Conservation (phyloP, 2,888 invertebrate genomes). For the Phyllotreta striolata region DNA sequence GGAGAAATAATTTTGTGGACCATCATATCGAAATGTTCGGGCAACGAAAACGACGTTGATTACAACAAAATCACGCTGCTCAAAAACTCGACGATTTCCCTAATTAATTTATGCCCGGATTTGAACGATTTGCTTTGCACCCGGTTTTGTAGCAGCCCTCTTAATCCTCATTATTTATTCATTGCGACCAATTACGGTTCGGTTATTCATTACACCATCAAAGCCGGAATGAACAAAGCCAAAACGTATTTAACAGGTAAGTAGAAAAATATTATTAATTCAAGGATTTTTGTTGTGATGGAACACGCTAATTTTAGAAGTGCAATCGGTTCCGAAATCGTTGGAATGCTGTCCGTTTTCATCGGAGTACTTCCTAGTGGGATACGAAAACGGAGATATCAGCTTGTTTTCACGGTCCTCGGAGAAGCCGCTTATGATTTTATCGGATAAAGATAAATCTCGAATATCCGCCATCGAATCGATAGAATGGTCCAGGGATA, state of each 20-base stretch:
- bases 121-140: constrained; percentile 55
- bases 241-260: constrained; percentile 54
- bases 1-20: constrained; percentile 64
- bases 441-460: constrained; percentile 53
- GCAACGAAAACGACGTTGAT: constrained; percentile 58
- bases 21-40: constrained; percentile 52
- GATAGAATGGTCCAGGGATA: constrained; percentile 65
- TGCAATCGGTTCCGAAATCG: constrained; percentile 57
- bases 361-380: constrained; percentile 62
- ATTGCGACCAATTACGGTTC: constrained; percentile 62
- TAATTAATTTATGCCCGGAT: constrained; percentile 52
- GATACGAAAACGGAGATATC: constrained; percentile 64
- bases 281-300: not conserved
- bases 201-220: constrained; percentile 59
- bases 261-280: constrained; percentile 17
- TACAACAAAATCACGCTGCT: constrained; percentile 58
- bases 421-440: constrained; percentile 59
- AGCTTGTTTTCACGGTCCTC: constrained; percentile 60
- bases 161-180: constrained; percentile 61
- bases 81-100: constrained; percentile 58
- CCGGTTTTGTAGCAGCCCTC: constrained; percentile 60
- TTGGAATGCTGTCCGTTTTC: constrained; percentile 63
- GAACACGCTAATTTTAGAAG: constrained; percentile 44
- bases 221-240: constrained; percentile 52
- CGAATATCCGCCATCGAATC: constrained; percentile 51